phyloP scores from a whole-genome alignment of 2,113 vertebrate genomes.

The Hydropotes inermis region DNA sequence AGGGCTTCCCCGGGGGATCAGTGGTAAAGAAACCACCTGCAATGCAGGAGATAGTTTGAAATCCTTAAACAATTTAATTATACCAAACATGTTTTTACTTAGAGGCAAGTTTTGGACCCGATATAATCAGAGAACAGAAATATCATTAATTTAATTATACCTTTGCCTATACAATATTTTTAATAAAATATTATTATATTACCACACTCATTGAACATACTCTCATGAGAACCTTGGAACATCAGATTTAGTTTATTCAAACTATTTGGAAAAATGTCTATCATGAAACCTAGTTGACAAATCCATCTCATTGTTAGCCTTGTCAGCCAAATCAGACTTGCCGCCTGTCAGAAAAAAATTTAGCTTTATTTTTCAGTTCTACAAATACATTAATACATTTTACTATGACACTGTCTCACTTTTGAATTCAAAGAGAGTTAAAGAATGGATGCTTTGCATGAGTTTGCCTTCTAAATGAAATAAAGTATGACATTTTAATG shows the following conservation, averaged over 20 bases:
- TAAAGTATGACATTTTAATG: slow-evolving; percentile 5
- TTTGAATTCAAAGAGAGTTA: slow-evolving; percentile 16
- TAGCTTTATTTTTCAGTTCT: slow-evolving; percentile 43
- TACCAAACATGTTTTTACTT: not conserved
- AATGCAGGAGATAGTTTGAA: not conserved
- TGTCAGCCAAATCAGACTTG: slow-evolving; percentile 12
- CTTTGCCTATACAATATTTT: not conserved
- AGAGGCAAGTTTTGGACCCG: not conserved
- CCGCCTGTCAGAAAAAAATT: slow-evolving; percentile 34
- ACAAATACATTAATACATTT: slow-evolving; percentile 39
- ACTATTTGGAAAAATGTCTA: slow-evolving; percentile 12
- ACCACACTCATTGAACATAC: not conserved
- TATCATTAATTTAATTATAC: not conserved
- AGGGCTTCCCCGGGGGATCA: not conserved
- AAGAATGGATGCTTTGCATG: not conserved
- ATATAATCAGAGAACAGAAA: not conserved
- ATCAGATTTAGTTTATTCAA: not conserved
- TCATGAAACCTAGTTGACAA: not conserved
- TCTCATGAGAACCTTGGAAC: not conserved
- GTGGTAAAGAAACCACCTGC: not conserved
- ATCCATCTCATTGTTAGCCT: not conserved
- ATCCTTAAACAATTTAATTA: not conserved
- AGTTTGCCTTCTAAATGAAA: slow-evolving; percentile 23
- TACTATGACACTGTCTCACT: not conserved
- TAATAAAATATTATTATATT: not conserved